phyloP scores from a whole-genome alignment of 2,888 invertebrate species.

The Tetramorium bicarinatum region DNA sequence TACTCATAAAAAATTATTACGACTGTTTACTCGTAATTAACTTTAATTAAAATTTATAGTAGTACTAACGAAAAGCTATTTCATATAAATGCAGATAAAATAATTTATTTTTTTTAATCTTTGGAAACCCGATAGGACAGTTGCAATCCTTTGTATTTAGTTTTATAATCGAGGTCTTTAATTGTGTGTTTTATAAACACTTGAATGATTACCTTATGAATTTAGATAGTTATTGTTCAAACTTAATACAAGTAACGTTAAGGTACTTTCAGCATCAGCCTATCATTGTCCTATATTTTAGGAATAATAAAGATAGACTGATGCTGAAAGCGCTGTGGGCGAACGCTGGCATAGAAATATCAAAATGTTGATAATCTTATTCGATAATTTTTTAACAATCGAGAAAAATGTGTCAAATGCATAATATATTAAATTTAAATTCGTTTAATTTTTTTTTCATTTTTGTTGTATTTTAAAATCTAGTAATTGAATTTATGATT shows the following conservation, averaged over 20 bases:
- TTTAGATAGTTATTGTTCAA: too few species aligned
- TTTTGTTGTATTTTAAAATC: background rate
- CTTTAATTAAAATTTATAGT: conserved; percentile 4
- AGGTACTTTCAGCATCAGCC: too few species aligned
- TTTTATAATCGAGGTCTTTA: background rate
- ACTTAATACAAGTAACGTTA: too few species aligned
- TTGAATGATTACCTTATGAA: too few species aligned
- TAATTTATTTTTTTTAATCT: background rate
- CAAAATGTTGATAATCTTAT: background rate
- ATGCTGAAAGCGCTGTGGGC: too few species aligned
- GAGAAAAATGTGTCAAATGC: background rate
- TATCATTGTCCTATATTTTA: too few species aligned
- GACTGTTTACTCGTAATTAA: background rate
- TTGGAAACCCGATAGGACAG: background rate
- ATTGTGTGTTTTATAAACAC: background rate
- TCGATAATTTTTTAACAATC: background rate
- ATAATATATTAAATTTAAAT: background rate
- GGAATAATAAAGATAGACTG: too few species aligned
- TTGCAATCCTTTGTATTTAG: background rate
- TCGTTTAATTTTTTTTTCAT: background rate
- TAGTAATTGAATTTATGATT: background rate
- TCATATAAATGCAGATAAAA: background rate
- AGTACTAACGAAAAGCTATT: background rate
- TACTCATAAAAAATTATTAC: background rate
- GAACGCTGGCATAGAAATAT: too few species aligned